Evolutionary conservation across 2,113 vertebrate species (phyloP).

Genomic region (Macroglossus sobrinus): DNA sequence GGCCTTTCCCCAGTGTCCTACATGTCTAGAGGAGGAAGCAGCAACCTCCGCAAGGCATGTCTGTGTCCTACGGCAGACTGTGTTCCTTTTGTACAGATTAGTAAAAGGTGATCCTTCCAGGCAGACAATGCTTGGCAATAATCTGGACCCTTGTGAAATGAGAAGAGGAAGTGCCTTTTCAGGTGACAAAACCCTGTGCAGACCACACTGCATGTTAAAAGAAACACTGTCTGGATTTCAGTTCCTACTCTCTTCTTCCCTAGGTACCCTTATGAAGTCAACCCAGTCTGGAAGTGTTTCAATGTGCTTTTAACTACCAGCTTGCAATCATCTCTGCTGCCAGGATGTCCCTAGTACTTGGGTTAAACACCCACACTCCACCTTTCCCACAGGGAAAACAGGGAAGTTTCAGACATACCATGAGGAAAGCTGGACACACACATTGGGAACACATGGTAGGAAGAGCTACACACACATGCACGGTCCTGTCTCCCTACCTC

Average conservation of each 20-base stretch:
- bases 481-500: conserved; percentile 83
- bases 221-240: neutral
- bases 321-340: neutral
- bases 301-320: neutral
- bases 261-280: neutral
- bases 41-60: neutral
- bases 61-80: neutral
- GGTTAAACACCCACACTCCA: neutral
- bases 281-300: neutral
- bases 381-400: conserved; percentile 1
- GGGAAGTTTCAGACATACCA: neutral
- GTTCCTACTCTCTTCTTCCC: neutral
- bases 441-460: neutral
- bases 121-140: neutral
- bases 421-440: neutral
- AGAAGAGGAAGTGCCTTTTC: conserved; percentile 22
- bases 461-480: neutral
- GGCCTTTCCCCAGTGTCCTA: neutral
- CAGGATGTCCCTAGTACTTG: neutral
- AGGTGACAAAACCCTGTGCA: neutral
- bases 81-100: neutral
- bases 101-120: neutral
- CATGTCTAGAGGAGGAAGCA: neutral
- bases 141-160: neutral
- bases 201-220: neutral